Base-by-base conservation (phyloP, 2,797 vertebrate species). In the Notolepis coatsorum region DNA sequence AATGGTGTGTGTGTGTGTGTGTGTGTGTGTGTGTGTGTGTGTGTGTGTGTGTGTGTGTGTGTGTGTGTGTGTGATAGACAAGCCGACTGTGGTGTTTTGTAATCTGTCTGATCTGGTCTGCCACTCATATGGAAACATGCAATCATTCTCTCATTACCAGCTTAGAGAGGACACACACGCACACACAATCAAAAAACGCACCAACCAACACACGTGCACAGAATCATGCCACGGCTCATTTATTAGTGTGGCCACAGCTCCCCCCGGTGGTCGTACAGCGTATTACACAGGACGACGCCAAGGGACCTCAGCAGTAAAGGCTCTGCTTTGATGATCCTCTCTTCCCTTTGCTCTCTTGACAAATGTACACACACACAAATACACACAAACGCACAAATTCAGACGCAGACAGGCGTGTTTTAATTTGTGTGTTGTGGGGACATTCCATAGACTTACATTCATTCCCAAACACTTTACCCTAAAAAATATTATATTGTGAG, bases 121-220 rank as follows among this genome's bases (percentile, higher is more conserved):
- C 33, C 46, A 62, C 75, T 79, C 73, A 66, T 18, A 35, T 25
- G 71, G 62, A 84, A 79, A 74, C 77, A 68, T 71, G 67, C 61
- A 73, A 82, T 79, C 77, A 79, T 71, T 79, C 72, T 77, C 69
- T 71, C 70, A 80, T 82, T 84, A 84, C 67, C 53, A 72, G 53
- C 61, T 79, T 64, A 68, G 66, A 73, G 42, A 52, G 45, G 48
- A 71, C 57, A 33, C 12, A 54, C 10, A 33, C 15, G 13, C 7
- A 8, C 52, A 28, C 28, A 41, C 23, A 42, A n/a, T n/a, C 24
- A 33, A 1, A 38, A 27, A 9, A 43, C 4, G 8, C 41, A 43
- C 41, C 5, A 17, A 52, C n/a, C n/a, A n/a, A 35, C 25, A 21
- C 30, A 52, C 1, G 8, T 56, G 41, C 21, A 39, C 62, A 41